These are phyloP conservation scores for Isotomurus palustris DNA, from an alignment of 2,888 invertebrate genomes.

Conservation along the genomic window DNA sequence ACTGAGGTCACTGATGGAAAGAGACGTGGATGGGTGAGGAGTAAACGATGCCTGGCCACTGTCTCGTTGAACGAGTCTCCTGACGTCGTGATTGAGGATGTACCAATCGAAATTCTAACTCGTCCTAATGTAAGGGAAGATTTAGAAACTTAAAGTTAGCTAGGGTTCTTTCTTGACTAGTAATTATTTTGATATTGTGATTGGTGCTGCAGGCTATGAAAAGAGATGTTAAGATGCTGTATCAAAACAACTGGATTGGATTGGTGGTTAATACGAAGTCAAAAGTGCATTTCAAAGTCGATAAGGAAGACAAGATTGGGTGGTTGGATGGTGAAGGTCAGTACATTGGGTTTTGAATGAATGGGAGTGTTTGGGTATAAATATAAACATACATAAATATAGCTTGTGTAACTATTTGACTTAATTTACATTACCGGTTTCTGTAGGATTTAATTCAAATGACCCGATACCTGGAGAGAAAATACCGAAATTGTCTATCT, in stretches of 20 bases:
- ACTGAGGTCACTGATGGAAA: slow-evolving; percentile 10
- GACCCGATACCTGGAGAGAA: slow-evolving; percentile 2
- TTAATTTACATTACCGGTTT: too few relatives aligned
- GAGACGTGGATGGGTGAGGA: slow-evolving; percentile 10
- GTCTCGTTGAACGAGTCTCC: slow-evolving; percentile 2
- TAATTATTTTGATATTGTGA: too few relatives aligned
- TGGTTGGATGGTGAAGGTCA: slow-evolving; percentile 2
- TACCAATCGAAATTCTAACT: slow-evolving; percentile 5
- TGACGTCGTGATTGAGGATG: slow-evolving; percentile 14
- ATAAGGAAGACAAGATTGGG: slow-evolving; percentile 7
- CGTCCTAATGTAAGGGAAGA: slow-evolving; percentile 10
- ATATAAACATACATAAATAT: too few relatives aligned
- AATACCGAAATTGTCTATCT: background rate
- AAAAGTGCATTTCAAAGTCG: slow-evolving; percentile 12
- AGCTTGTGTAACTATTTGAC: too few relatives aligned
- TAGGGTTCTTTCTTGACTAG: too few relatives aligned
- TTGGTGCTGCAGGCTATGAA: background rate
- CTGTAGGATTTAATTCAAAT: too few relatives aligned
- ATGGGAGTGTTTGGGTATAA: too few relatives aligned
- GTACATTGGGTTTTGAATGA: too few relatives aligned
- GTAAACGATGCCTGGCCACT: slow-evolving; percentile 18
- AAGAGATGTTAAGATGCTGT: slow-evolving; percentile 19
- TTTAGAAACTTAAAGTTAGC: too few relatives aligned
- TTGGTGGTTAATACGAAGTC: slow-evolving; percentile 11
- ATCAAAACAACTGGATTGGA: slow-evolving; percentile 21